These are phyloP conservation scores for Chrysemys picta DNA, from an alignment of 2,113 vertebrate species.

Conservation along the genomic window DNA sequence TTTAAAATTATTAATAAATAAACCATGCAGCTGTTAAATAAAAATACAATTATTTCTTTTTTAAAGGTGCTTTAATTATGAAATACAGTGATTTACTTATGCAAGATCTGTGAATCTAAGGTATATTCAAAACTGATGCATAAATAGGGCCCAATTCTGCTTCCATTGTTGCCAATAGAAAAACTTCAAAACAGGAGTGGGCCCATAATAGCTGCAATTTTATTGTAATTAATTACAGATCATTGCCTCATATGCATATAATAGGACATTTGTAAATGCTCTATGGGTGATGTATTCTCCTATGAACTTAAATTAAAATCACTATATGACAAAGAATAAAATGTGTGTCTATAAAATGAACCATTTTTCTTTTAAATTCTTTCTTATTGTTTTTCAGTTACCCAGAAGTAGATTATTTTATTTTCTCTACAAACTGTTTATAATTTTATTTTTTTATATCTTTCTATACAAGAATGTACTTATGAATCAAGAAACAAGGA, in stretches of 20 bases:
- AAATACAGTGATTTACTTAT: background rate
- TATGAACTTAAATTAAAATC: background rate
- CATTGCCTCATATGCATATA: background rate
- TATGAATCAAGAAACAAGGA: constrained; percentile 38
- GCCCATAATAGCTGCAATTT: constrained; percentile 39
- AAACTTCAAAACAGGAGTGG: background rate
- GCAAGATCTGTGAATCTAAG: background rate
- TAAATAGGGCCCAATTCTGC: background rate
- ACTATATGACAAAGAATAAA: constrained; percentile 3
- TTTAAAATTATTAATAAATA: constrained; percentile 41
- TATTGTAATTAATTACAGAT: constrained; percentile 15
- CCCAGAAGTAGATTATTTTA: background rate
- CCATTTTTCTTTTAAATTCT: background rate
- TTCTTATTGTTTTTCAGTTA: background rate
- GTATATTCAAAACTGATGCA: background rate
- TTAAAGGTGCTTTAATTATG: background rate
- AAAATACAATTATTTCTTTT: background rate
- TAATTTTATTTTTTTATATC: background rate
- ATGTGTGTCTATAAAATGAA: constrained; percentile 28
- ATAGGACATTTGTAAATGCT: constrained; percentile 47
- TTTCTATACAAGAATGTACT: background rate
- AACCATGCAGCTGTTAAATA: background rate
- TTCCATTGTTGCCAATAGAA: background rate
- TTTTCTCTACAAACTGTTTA: background rate
- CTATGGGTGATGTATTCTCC: constrained; percentile 18